phyloP scores from a whole-genome alignment of 2,113 vertebrate species.

The Telmatochromis brachygnathus region DNA sequence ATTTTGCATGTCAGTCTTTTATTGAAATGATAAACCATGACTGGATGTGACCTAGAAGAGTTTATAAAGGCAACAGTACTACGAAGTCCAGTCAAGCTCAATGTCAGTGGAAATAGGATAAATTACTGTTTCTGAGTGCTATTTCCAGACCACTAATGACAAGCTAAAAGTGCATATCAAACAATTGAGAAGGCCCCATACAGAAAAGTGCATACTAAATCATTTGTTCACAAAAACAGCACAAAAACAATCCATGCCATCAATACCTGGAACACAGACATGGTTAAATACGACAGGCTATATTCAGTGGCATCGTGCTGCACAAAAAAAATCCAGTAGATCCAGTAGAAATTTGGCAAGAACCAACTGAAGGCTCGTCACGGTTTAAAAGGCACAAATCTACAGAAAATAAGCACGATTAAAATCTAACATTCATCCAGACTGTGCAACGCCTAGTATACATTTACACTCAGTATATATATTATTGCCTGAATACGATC shows the following conservation, averaged over 20 bases:
- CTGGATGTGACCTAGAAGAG: neutral
- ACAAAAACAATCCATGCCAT: neutral
- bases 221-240: neutral
- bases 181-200: neutral
- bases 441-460: neutral
- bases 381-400: slow-evolving; percentile 41
- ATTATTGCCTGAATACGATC: slow-evolving; percentile 29
- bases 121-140: neutral
- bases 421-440: neutral
- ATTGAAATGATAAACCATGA: neutral
- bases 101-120: neutral
- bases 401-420: neutral
- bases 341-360: neutral
- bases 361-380: slow-evolving; percentile 13
- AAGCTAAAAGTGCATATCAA: slow-evolving; percentile 24
- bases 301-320: neutral
- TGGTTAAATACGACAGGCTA: neutral
- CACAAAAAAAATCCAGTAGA: neutral
- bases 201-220: neutral
- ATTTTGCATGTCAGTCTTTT: neutral
- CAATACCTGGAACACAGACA: neutral
- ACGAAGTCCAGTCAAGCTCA: slow-evolving; percentile 1
- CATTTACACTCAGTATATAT: neutral
- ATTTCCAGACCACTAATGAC: neutral
- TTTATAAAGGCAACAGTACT: neutral